Evolutionary conservation across 2,888 invertebrate genomes (phyloP), one percentile per base, ranked within the genome.

Genomic region (Enchytraeus crypticus): DNA sequence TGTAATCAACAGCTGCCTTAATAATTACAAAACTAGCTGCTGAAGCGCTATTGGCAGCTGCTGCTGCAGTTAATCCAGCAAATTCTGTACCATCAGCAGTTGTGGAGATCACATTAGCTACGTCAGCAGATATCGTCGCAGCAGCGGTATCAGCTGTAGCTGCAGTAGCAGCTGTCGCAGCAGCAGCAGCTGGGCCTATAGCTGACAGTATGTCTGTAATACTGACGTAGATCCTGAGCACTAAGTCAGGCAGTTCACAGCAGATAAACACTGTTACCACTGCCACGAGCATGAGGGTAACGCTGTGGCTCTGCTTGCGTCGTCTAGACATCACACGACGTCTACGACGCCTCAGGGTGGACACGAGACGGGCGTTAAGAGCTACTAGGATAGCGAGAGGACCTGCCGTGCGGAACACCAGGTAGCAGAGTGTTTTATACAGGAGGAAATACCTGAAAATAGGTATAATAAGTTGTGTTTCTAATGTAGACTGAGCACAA

Each of bases 371-470:
- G 5, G 58, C 49, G 62, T 68, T 68, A 23, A 68, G 60, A 2
- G 53, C 51, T 33, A 68, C 51, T 27, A 68, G 59, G 11, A 59
- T 56, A 38, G 65, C 21, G 18, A 68, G 63, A 0, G 68, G 68
- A 1, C 66, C 67, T 18, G 67, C 51, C 26, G 64, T 53, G n/a
- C 68, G 63, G 59, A 68, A 67, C 27, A 67, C 55, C 38, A 66
- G 61, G 58, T 63, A 68, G 32, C 62, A 51, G 33, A 66, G 45
- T 4, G 65, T 67, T 51, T 68, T 68, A 59, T 68, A 68, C 51
- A 67, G 57, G 8, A 68, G 45, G 53, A 66, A 65, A 51, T 68
- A 68, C 3, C 55, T 23, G 11, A 58, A 55, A 34, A 60, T 57
- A 5, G 46, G 53, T 14, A 61, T 56, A 11, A 68, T 38, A 14